phyloP scores from a whole-genome alignment of 2,113 vertebrate genomes.

The Rhombomys opimus region DNA sequence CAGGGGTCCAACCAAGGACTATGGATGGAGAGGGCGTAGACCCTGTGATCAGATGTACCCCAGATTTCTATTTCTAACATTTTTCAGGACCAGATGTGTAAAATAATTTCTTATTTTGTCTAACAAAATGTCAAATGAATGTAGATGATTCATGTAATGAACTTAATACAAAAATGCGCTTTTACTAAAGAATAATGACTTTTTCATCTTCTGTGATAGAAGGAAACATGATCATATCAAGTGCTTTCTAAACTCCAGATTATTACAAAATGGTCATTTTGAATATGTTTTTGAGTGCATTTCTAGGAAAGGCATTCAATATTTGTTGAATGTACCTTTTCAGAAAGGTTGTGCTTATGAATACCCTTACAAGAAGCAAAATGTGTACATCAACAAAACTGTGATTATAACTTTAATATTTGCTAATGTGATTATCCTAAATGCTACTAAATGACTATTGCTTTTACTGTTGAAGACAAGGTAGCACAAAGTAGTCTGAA shows the following conservation, averaged over 20 bases:
- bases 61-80: background rate
- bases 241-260: background rate
- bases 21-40: no score
- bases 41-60: no score
- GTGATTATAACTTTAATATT: slow-evolving; percentile 35
- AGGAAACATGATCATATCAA: slow-evolving; percentile 63
- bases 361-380: background rate
- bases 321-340: slow-evolving; percentile 30
- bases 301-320: background rate
- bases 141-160: slow-evolving; percentile 30
- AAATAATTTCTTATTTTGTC: slow-evolving; percentile 45
- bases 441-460: background rate
- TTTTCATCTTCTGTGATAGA: slow-evolving; percentile 53
- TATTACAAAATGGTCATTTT: background rate
- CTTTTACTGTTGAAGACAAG: background rate
- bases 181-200: background rate
- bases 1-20: no score
- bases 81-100: background rate
- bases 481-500: background rate
- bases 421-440: background rate
- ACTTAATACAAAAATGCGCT: slow-evolving; percentile 9
- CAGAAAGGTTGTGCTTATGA: background rate
- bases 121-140: slow-evolving; percentile 35
- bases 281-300: background rate
- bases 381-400: background rate